phyloP scores from a whole-genome alignment of 2,113 vertebrate species.

The Halcyon senegalensis region DNA sequence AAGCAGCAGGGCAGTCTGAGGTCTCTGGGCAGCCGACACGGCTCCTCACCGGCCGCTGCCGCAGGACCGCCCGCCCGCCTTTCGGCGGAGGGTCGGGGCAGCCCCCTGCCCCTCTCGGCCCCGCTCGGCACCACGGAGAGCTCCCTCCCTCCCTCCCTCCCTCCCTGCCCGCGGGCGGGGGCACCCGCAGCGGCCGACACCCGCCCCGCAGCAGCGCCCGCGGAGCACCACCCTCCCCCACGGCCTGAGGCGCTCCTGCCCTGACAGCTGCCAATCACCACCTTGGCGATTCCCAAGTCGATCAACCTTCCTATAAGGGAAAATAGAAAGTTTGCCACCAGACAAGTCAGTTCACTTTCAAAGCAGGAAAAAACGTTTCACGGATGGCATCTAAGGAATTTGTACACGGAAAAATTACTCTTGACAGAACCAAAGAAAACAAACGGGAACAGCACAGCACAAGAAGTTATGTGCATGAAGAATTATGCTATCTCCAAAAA shows the following conservation, averaged over 20 bases:
- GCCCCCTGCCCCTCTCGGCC: no score
- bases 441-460: rapidly evolving
- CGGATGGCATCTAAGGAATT: not conserved
- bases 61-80: not conserved
- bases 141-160: not conserved
- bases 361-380: not conserved
- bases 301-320: not conserved
- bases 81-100: not conserved
- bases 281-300: not conserved
- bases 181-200: not conserved
- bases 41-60: not conserved
- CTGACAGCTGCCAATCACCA: not conserved
- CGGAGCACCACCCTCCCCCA: not conserved
- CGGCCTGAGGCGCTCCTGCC: no score
- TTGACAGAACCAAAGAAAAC: not conserved
- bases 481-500: not conserved
- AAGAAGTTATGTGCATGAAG: not conserved
- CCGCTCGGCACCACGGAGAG: conserved; percentile 43
- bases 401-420: not conserved
- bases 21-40: no score
- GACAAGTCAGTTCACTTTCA: not conserved
- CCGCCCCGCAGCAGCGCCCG: not conserved
- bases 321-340: not conserved
- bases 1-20: not conserved
- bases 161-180: no score